Percentiles rank a stretch among this genome's conserved stretches.
These are phyloP conservation scores for Muscidifurax raptorellus DNA, from an alignment of 1,140 invertebrate species.

Conservation along the genomic window DNA sequence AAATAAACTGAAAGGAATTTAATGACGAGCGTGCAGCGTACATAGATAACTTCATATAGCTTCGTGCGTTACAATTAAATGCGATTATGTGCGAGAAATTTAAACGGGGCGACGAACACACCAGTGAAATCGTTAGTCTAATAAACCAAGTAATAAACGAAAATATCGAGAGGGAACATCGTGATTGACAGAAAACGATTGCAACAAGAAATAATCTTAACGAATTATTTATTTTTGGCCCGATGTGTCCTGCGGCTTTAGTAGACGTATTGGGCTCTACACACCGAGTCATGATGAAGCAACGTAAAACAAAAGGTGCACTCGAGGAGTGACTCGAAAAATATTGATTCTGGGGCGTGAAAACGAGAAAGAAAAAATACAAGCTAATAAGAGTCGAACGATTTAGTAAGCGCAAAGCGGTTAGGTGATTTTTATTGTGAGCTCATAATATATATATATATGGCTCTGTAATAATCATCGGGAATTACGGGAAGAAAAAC, in stretches of 20 bases:
- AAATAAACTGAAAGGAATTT: slow-evolving; percentile 36
- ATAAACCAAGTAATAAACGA: slow-evolving; percentile 48
- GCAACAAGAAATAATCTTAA: not conserved
- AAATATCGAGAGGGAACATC: slow-evolving; percentile 45
- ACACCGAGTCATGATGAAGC: not conserved
- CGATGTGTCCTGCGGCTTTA: not conserved
- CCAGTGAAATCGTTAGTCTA: not conserved
- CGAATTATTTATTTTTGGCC: slow-evolving; percentile 40
- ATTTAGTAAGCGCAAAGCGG: not conserved
- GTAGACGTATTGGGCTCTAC: not conserved
- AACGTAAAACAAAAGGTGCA: not conserved
- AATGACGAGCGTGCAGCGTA: not conserved
- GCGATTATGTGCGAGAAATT: not conserved
- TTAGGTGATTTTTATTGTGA: not conserved
- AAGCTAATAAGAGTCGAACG: not conserved
- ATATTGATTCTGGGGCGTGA: too few species aligned
- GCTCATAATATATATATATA: too few species aligned
- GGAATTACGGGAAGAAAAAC: not conserved
- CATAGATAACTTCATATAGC: not conserved
- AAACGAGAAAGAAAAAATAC: not conserved
- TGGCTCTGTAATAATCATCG: slow-evolving; percentile 13
- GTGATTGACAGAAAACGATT: slow-evolving; percentile 50
- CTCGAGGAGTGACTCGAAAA: not conserved
- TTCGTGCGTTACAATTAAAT: not conserved
- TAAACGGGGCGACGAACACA: not conserved